Base-by-base conservation (phyloP, 2,888 invertebrate species). In the Eretmocerus hayati region DNA sequence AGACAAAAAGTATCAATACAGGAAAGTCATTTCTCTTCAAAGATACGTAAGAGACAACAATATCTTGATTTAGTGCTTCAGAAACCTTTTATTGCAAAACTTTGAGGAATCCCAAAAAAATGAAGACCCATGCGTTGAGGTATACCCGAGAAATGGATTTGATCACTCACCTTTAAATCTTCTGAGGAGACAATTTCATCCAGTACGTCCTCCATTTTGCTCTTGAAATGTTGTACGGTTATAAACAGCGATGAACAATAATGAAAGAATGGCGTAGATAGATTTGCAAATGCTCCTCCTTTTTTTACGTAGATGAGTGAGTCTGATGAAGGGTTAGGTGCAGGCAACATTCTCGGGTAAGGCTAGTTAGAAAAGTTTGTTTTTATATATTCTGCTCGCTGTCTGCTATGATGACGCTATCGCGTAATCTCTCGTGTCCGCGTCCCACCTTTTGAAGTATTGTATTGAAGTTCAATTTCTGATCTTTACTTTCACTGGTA, bases 161-260 rank as follows among this genome's bases (percentile, higher is more conserved):
- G n/a, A n/a, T n/a, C n/a, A n/a, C n/a, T 52, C 77, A 89, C 90
- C 79, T 87, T 85, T 67, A 91, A 78, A 74, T 90, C 90, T 62
- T 87, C 88, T 18, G 84, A 81, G 36, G 86, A 81, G 52, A 90
- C 89, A 44, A 84, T 80, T 72, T 90, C 90, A 60, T 87, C 84
- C 58, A 90, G 72, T 57, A 90, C 77, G 67, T 87, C 87, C 61
- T 88, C 87, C 89, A 89, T 87, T 50, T 59, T 65, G 42, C 23
- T 35, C 37, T 26, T 26, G n/a, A n/a, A n/a, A n/a, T n/a, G n/a
- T n/a, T n/a, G n/a, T n/a, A n/a, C 30, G 8, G 30, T 30, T 30
- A 30, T 30, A 30, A 30, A 8, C 30, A 30, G 30, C 13, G 8
- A 30, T 30, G n/a, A 8, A 38, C 38, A 21, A 36, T 44, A 40